Base-by-base conservation (phyloP, 1,140 invertebrate genomes). In the Euschistus heros region DNA sequence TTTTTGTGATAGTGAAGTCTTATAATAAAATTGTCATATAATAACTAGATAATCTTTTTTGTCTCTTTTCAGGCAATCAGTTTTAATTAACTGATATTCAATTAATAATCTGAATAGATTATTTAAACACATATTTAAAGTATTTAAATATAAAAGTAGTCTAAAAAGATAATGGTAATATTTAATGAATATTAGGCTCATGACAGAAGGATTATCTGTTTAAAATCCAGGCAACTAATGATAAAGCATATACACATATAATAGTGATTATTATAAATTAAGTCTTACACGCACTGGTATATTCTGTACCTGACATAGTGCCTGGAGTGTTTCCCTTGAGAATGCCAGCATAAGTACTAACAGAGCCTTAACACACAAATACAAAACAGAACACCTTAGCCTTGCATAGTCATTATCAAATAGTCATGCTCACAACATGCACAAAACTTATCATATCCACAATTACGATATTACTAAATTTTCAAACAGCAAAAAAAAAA, bases 271-370 rank as follows among this genome's bases (percentile, higher is more conserved):
- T 50, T 20, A 50, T 50, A 50, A 50, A 50, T 20, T 18, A 18
- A 14, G 20, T 20, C 47, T 50, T 18, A 50, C n/a, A 50, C 20
- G 20, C 47, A 50, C 47, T 50, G 22, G 63, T 62, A 63, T 64
- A 62, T 62, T 70, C 86, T 37, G 33, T 37, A 87, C 85, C 85
- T 87, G 86, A 84, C 82, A 86, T 84, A 77, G 76, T 74, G 78
- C 80, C 79, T 77, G 82, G 80, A 76, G 81, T 80, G 71, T 80
- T 80, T 75, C 85, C 86, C 78, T 84, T 83, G 77, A 87, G 82
- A 76, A 85, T 84, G 78, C 84, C 84, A 75, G 86, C 85, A 82
- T 88, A 87, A 84, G 82, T 83, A 84, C 83, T 83, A 78, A 80
- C 77, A 75, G 75, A 76, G 77, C 76, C 79, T 81, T 70, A 69